phyloP scores from a whole-genome alignment of 2,113 vertebrate species.

The Nothocercus julius region DNA sequence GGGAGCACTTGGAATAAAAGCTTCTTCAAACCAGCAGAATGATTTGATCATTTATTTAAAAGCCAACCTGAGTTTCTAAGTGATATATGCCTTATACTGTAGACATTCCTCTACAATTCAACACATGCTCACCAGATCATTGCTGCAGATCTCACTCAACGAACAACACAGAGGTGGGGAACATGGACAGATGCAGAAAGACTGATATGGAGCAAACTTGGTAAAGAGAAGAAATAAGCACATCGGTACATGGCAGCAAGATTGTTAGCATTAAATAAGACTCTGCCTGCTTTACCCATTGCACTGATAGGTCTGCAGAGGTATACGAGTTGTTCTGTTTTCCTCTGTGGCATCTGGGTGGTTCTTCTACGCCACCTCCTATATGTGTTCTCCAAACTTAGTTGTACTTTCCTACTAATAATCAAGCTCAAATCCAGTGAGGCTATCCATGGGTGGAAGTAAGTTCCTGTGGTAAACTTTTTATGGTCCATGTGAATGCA shows the following conservation, averaged over 20 bases:
- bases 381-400: not conserved
- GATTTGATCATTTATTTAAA: not conserved
- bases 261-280: not conserved
- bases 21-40: not conserved
- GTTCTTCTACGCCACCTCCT: not conserved
- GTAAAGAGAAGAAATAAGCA: not conserved
- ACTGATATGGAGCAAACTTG: not conserved
- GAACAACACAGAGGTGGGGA: not conserved
- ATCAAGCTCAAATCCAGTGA: not conserved
- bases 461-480: not conserved
- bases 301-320: not conserved
- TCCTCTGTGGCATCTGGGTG: not conserved
- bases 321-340: not conserved
- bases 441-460: not conserved
- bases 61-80: slow-evolving; percentile 13
- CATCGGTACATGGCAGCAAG: not conserved
- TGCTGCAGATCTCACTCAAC: not conserved
- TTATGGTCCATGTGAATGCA: not conserved
- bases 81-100: not conserved
- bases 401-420: not conserved
- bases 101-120: not conserved
- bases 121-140: not conserved
- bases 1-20: not conserved
- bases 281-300: not conserved
- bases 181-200: accelerated